Percentiles rank a stretch among this genome's conserved stretches.
These are phyloP conservation scores for Falco concolor DNA, from an alignment of 2,797 vertebrate genomes.

Conservation along the genomic window DNA sequence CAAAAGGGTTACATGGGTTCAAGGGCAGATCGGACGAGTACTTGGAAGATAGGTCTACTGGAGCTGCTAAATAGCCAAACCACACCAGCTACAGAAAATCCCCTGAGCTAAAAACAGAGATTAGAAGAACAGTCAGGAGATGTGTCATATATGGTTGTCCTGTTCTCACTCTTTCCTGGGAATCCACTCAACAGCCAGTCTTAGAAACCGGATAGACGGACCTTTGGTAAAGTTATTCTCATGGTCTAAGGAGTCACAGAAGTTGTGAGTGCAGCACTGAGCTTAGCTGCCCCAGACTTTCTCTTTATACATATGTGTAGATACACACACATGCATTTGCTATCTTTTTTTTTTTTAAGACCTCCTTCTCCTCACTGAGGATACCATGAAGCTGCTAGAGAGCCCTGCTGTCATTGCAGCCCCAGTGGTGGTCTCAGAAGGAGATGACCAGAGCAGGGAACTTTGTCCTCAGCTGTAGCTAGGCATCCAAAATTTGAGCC, in stretches of 20 bases:
- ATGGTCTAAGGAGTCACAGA: neutral
- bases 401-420: neutral
- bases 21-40: neutral
- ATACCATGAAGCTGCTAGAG: neutral
- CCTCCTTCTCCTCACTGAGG: neutral
- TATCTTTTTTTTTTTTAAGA: neutral
- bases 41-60: neutral
- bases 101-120: neutral
- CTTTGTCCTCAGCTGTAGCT: neutral
- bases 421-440: neutral
- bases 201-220: neutral
- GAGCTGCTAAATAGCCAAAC: neutral
- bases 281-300: neutral
- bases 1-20: neutral
- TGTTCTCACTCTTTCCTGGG: neutral
- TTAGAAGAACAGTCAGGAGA: neutral
- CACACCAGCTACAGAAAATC: slow-evolving; percentile 4
- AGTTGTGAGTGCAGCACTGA: neutral
- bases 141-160: neutral
- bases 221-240: neutral
- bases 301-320: neutral
- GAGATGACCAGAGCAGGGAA: neutral
- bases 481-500: neutral
- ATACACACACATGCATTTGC: neutral
- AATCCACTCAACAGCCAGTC: neutral